Evolutionary conservation across 2,113 vertebrate species (phyloP), one percentile per base, ranked within the genome.

Genomic region (Megalops atlanticus): DNA sequence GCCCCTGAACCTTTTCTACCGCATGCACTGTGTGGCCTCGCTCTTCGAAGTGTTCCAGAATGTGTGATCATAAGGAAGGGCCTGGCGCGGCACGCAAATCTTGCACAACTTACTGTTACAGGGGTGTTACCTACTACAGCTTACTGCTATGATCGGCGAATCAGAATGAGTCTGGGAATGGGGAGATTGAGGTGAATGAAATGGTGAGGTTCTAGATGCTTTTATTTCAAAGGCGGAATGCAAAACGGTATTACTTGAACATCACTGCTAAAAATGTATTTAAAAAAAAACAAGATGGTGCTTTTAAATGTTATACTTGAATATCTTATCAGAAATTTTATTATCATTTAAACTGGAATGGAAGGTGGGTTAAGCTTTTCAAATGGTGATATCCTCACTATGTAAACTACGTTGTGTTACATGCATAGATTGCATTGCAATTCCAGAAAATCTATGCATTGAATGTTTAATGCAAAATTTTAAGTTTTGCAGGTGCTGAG

Each of bases 1-100:
- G 90, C 98, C 98, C 40, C 94, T 99, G 84, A 97, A 95, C 84
- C 96, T 99, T 90, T 99, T 99, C 92, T 99, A 99, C 87, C 95
- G 97, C 40, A 99, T 99, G 96, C 98, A 99, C 77, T 96, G 96
- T 69, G 97, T 97, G 41, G 96, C 97, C 82, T 96, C 96, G 0
- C 96, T 99, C 77, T 97, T 98, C 54, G 98, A 99, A 86, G 96
- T 99, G 84, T 98, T 96, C 87, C 94, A 94, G 87, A 95, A 94
- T 87, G 94, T 95, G 77, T 99, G 95, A 95, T 11, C n/a, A 14
- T 45, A n/a, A 4, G 45, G 47, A 35, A 31, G 3, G 40, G 4
- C 11, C 0, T 21, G 83, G 16, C 18, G 10, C n/a, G 5, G 35
- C 21, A 2, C 12, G n/a, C 38, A 68, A 52, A 40, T 12, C 27